Evolutionary conservation across 2,888 invertebrate species (phyloP), one percentile per base, ranked within the genome.

Genomic region (Xestia sexstrigata): DNA sequence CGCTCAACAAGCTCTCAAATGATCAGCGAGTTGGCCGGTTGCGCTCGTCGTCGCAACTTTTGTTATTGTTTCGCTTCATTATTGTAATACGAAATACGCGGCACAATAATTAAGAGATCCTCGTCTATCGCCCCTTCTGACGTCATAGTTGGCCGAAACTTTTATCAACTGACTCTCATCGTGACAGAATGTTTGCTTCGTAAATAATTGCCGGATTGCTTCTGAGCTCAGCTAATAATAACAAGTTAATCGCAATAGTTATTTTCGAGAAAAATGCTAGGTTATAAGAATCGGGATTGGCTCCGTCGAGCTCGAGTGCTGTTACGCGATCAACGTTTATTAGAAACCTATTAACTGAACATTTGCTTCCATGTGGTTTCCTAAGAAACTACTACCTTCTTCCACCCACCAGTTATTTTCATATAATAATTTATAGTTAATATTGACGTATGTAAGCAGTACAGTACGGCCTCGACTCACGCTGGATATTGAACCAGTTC

Each of bases 1-100:
- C 93, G 91, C 94, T 94, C 94, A 94, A 95, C 95, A 94, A 95
- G 94, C 95, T 95, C 95, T 96, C 94, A 94, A 95, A 94, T 94
- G 95, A 95, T 95, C 95, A 94, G 92, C 91, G 87, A 95, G 94
- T 95, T 95, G 94, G 91, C 91, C 94, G 92, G 92, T 89, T 92
- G 91, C 93, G 92, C 92, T 91, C 94, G 92, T 88, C 93, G 93
- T 93, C 95, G 93, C 93, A 96, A 96, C 95, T 96, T 96, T 95
- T 95, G 95, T 96, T 96, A 96, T 96, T 96, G 95, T 96, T 96
- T 94, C 94, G 92, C 94, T 96, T 96, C 95, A 96, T 96, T 96
- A 96, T 95, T 96, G 95, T 96, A 95, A 96, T 96, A 95, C 94
- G 94, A 95, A 96, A 95, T 96, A 95, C 95, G 94, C 93, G 93